phyloP scores from a whole-genome alignment of 2,797 vertebrate genomes.

The Mionectes olivaceus region DNA sequence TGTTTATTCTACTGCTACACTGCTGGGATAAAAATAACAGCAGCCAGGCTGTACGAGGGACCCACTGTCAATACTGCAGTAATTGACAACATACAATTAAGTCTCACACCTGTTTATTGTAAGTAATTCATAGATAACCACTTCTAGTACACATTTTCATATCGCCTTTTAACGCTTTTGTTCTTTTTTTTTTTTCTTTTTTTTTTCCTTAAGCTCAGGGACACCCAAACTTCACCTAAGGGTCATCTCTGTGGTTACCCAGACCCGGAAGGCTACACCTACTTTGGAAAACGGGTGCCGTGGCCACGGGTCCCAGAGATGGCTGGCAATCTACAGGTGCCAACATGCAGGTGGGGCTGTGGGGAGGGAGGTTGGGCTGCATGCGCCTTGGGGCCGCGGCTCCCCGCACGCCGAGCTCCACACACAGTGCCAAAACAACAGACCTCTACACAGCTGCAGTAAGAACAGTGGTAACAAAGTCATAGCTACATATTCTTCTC shows the following conservation, averaged over 20 bases:
- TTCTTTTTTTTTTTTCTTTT: neutral
- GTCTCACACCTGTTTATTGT: conserved; percentile 79
- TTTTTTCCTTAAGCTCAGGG: conserved; percentile 31
- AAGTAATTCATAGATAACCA: conserved; percentile 77
- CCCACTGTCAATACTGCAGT: conserved; percentile 72
- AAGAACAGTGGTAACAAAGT: conserved; percentile 79
- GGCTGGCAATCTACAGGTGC: neutral
- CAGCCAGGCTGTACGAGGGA: conserved; percentile 62
- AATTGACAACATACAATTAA: conserved; percentile 77
- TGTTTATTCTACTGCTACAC: conserved; percentile 58
- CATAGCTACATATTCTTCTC: conserved; percentile 84
- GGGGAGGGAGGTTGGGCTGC: neutral
- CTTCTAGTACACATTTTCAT: conserved; percentile 72
- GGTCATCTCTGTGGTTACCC: conserved; percentile 1
- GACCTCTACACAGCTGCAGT: conserved; percentile 68
- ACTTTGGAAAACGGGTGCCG: neutral
- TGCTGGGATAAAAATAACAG: conserved; percentile 15
- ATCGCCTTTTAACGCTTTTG: conserved; percentile 38
- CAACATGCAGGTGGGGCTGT: conserved; percentile 1
- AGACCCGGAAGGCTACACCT: neutral
- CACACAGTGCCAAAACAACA: conserved; percentile 63
- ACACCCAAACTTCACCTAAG: conserved; percentile 52
- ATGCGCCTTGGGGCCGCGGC: neutral
- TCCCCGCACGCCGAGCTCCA: conserved; percentile 58
- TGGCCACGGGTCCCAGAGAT: neutral